Evolutionary conservation across 2,888 invertebrate genomes (phyloP), one percentile per base, ranked within the genome.

Genomic region (Drosophila monieri): DNA sequence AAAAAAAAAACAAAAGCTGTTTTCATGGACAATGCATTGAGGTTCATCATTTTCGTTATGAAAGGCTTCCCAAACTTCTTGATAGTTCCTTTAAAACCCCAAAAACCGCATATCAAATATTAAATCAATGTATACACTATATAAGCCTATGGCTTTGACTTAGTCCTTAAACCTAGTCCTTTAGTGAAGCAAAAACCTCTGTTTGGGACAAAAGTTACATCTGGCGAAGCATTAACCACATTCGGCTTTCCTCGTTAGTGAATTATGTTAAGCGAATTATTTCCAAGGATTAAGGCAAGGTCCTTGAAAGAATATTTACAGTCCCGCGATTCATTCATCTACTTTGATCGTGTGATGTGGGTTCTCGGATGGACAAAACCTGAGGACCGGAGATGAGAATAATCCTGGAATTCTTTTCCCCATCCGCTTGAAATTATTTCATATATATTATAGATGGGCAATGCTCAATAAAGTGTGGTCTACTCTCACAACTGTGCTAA

Each of bases 311-410:
- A 61, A 30, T 4, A 6, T 6, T 32, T 71, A 1, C 21, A 18
- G 6, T 73, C 81, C 6, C 67, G 81, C 0, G 78, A 78, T 57
- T 49, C 67, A 1, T 69, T 70, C 3, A 1, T 48, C 12, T 78
- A 78, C 43, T 8, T 81, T 51, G 70, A 78, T 62, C 57, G 60
- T 0, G 12, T 18, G 3, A 3, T 35, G 3, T 18, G 46, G 21
- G 3, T 21, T 21, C 21, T 21, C 21, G 21, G 54, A 27, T 54
- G 54, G 54, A 21, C 18, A 12, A 8, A 12, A 6, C 3, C 25
- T 4, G 12, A 25, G 3, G 12, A 25, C 2, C 0, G n/a, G 6
- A 37, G 14, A 14, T 37, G 1, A 3, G 14, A 3, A 21, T 21
- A 21, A 21, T 21, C 3, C 3, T 3, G 21, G 21, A 21, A 21